Percentiles rank a stretch among this genome's conserved stretches.
Evolutionary conservation across 1,140 invertebrate species (phyloP).

Genomic region (Hydropsyche tenuis): DNA sequence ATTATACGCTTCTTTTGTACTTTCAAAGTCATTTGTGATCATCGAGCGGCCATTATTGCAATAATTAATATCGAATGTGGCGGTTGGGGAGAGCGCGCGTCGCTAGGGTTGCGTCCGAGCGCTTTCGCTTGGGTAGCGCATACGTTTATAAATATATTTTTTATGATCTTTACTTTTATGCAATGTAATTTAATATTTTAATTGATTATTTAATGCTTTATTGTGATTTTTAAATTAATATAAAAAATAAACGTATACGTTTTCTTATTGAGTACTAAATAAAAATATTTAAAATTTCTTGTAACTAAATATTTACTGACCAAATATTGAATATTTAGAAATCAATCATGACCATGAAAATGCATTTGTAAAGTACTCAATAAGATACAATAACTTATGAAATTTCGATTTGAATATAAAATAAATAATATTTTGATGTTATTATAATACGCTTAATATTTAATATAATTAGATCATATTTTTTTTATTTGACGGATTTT

Average conservation of each 20-base stretch:
- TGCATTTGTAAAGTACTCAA: not conserved
- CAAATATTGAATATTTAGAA: not conserved
- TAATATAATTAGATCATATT: not conserved
- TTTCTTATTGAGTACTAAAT: not conserved
- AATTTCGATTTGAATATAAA: too few species aligned
- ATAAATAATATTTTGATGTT: too few species aligned
- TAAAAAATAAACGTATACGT: too few species aligned
- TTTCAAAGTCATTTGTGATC: too few species aligned
- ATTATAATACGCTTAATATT: not conserved
- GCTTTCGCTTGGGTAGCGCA: slow-evolving; percentile 1
- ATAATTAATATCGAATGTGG: too few species aligned
- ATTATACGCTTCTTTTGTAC: too few species aligned
- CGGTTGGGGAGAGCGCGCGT: not conserved
- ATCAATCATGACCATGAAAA: not conserved
- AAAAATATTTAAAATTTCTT: not conserved
- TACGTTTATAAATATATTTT: slow-evolving; percentile 1
- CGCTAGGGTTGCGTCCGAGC: slow-evolving; percentile 21
- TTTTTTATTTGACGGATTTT: not conserved
- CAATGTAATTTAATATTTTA: too few species aligned
- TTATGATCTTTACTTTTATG: too few species aligned
- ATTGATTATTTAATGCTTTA: too few species aligned
- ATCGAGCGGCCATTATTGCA: too few species aligned
- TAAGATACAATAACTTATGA: too few species aligned
- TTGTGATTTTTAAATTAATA: slow-evolving; percentile 3
- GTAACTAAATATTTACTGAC: too few species aligned